These are phyloP conservation scores for Orycteropus afer DNA, from an alignment of 2,113 vertebrate species.

Conservation along the genomic window DNA sequence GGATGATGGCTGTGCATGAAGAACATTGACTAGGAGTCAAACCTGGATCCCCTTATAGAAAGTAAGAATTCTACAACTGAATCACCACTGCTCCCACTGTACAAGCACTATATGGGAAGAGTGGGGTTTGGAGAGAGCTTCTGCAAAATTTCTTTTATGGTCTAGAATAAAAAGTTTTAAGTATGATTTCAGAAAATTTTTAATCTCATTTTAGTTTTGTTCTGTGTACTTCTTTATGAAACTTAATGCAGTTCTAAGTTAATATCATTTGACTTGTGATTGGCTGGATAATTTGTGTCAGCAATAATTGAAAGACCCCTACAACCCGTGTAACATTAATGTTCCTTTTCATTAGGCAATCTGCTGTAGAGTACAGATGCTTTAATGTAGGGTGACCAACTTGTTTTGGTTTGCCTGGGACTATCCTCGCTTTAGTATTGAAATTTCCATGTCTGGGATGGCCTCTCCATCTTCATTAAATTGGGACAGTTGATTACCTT, in stretches of 20 bases:
- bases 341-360: background rate
- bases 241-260: background rate
- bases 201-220: background rate
- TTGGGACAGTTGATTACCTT: background rate
- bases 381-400: background rate
- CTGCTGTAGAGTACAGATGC: background rate
- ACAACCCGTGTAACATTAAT: background rate
- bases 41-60: too few species aligned
- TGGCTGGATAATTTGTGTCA: background rate
- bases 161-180: background rate
- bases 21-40: too few species aligned
- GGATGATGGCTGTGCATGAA: too few species aligned
- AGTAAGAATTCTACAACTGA: too few species aligned
- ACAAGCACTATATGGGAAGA: background rate
- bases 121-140: background rate
- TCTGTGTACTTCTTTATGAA: background rate
- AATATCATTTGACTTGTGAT: background rate
- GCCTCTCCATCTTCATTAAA: background rate
- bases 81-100: too few species aligned
- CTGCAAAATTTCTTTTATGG: background rate
- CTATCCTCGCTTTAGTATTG: background rate
- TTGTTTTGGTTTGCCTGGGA: too few species aligned
- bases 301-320: background rate
- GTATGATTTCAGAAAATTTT: background rate
- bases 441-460: background rate